Base-by-base conservation (phyloP, 2,888 invertebrate genomes). In the Tineola bisselliella region DNA sequence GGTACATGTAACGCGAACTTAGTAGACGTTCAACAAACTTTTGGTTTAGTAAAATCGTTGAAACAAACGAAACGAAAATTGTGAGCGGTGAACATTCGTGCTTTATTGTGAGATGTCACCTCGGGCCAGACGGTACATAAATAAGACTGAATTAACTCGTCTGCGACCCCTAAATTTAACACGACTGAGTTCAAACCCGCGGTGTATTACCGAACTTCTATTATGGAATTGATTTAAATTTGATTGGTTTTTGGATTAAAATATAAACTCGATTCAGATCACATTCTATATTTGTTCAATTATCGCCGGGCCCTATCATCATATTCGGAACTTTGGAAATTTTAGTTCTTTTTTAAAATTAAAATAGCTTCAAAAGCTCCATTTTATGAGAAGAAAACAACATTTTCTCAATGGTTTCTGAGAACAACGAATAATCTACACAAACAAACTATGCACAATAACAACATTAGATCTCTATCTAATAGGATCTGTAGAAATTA, bases 61-160 rank as follows among this genome's bases (percentile, higher is more conserved):
- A 15, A 33, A 58, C 58, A 33, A 58, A 33, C 58, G 17, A 54
- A 54, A 25, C 17, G 25, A 8, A 10, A 54, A 54, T 25, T 17
- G 58, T 33, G 33, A 58, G 58, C 33, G n/a, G 48, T 19, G 33
- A 44, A 73, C 69, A 69, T 71, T 70, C 71, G 68, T 74, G 77
- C 82, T 81, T 82, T 81, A 81, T 81, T 83, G 77, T 77, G 74
- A 81, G 83, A 84, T 83, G 81, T 84, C 83, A 81, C 77, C 69
- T 75, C 71, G 76, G 74, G 73, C 79, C 80, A 86, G 84, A 82
- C 84, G 74, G 77, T 79, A 79, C 79, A 84, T 82, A 86, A 84
- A 84, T 84, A 84, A 81, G 72, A 76, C 75, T 70, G 78, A 82
- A 84, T 84, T 83, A 81, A 81, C 81, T 80, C 74, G 84, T 84